Evolutionary conservation across 2,113 vertebrate species (phyloP), one percentile per base, ranked within the genome.

Genomic region (Forbesichthys agassizii): DNA sequence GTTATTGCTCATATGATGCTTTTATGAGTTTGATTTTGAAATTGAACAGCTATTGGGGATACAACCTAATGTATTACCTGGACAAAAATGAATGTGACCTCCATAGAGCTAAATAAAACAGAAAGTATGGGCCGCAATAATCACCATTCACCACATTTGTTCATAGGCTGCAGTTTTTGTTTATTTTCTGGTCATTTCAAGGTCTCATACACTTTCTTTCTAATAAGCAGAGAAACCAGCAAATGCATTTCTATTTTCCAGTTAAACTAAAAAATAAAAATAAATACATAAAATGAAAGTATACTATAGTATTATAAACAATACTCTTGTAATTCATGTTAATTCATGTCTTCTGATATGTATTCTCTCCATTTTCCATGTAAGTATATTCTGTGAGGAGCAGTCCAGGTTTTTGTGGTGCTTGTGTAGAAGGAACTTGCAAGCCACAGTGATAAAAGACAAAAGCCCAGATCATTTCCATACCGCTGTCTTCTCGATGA

Each of bases 11-110:
- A 85, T 87, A 88, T 89, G 91, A 92, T 91, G 83, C 85, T 84
- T 92, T 92, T 92, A 92, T 86, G 88, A 90, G 88, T 91, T 89
- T 86, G 88, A 90, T 91, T 91, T 91, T 90, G 85, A 91, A 89
- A 91, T 89, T 89, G 89, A 89, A 87, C 79, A 84, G 83, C 82
- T 76, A n/a, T 81, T 77, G 73, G 68, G 84, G 77, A 85, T 90
- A 79, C 87, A 92, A 86, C 81, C 72, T 75, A 84, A 77, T 73
- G 67, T 69, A 77, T 86, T 88, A 88, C 81, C 65, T 68, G 68
- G 63, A 84, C 74, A 85, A 81, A 83, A 68, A 71, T 69, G 53
- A 76, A 66, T 53, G 61, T 82, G 81, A 78, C 88, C 75, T 87
- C 77, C 68, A 77, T 76, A 82, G 68, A 80, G 18, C 46, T 56